Evolutionary conservation across 2,113 vertebrate species (phyloP).

Genomic region (Phrynosoma platyrhinos): DNA sequence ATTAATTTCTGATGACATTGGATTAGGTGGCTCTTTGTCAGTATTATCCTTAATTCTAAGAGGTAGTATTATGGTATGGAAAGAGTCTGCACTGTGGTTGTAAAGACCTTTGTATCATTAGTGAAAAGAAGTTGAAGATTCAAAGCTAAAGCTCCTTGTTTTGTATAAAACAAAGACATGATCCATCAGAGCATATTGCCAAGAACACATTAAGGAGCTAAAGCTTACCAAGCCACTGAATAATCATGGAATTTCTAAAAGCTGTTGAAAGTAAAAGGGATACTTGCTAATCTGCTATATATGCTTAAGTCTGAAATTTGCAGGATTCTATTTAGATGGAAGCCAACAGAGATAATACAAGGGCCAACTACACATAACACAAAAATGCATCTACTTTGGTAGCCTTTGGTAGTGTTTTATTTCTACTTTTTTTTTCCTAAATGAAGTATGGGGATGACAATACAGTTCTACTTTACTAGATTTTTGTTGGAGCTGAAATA

Average conservation of each 20-base stretch:
- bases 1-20: slow-evolving; percentile 9
- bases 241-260: slow-evolving; percentile 5
- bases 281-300: not conserved
- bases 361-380: not conserved
- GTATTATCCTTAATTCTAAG: slow-evolving; percentile 14
- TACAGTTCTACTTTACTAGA: not conserved
- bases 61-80: not conserved
- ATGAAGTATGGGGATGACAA: not conserved
- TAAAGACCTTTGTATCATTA: slow-evolving; percentile 8
- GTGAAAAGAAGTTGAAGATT: slow-evolving; percentile 12
- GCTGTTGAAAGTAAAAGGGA: not conserved
- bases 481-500: not conserved
- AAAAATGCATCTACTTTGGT: not conserved
- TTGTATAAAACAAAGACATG: slow-evolving; percentile 22
- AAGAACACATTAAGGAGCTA: slow-evolving; percentile 8
- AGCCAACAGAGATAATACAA: not conserved
- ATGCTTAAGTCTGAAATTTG: not conserved
- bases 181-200: not conserved
- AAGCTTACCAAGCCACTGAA: not conserved
- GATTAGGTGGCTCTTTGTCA: slow-evolving; percentile 13
- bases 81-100: not conserved
- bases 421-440: not conserved
- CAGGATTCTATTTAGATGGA: not conserved
- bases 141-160: slow-evolving; percentile 5
- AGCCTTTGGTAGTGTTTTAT: not conserved